phyloP scores from a whole-genome alignment of 2,113 vertebrate genomes.

The Australoheros scitulus region DNA sequence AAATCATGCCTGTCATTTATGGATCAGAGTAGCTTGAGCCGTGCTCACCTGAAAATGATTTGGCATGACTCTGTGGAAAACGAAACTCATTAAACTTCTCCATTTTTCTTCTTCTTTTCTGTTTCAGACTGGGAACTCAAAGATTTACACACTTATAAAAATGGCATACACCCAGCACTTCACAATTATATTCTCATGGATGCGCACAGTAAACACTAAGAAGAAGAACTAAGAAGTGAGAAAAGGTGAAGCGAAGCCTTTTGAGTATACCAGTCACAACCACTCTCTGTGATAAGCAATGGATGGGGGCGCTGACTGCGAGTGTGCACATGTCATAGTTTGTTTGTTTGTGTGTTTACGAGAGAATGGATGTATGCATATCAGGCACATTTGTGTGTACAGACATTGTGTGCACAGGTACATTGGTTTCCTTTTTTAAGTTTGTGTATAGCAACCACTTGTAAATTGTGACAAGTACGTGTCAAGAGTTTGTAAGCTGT shows the following conservation, averaged over 20 bases:
- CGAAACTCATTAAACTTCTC: conserved; percentile 36
- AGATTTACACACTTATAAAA: conserved; percentile 48
- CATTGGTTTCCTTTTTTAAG: conserved; percentile 42
- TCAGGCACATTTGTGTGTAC: conserved; percentile 53
- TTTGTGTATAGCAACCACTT: conserved; percentile 81
- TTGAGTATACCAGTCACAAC: conserved; percentile 51
- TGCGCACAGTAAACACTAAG: conserved; percentile 10
- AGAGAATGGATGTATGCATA: conserved; percentile 25
- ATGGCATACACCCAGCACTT: conserved; percentile 27
- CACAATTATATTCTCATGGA: conserved; percentile 12
- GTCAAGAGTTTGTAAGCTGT: conserved; percentile 85
- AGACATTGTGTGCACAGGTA: conserved; percentile 69
- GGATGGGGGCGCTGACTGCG: conserved; percentile 52
- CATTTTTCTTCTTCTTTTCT: conserved; percentile 34
- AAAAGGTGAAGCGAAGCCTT: conserved; percentile 27
- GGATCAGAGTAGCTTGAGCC: conserved; percentile 21
- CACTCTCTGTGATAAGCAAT: conserved; percentile 69
- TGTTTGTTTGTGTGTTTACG: conserved; percentile 39
- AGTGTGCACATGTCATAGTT: conserved; percentile 56
- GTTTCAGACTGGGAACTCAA: conserved; percentile 60
- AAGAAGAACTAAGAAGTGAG: background rate
- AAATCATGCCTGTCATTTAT: conserved; percentile 55
- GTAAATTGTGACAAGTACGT: conserved; percentile 84
- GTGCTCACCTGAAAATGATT: conserved; percentile 33
- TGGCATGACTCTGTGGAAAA: conserved; percentile 31